These are phyloP conservation scores for Zosterops lateralis DNA, from an alignment of 2,113 vertebrate species.

Conservation along the genomic window DNA sequence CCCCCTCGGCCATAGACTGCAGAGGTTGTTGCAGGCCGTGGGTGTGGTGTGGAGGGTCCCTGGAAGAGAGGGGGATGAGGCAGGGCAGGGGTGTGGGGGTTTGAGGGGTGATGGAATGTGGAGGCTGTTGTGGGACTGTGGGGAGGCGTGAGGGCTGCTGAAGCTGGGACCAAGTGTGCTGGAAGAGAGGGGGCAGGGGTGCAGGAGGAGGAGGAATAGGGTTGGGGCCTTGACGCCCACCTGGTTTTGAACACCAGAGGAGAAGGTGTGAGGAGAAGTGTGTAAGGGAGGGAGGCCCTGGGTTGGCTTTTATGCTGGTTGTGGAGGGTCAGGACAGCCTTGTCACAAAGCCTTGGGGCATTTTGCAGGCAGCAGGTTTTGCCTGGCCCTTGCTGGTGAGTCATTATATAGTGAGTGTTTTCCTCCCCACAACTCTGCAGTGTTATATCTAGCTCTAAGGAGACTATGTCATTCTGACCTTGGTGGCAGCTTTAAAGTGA, in stretches of 20 bases:
- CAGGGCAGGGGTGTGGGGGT: too few relatives aligned
- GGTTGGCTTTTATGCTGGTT: too few relatives aligned
- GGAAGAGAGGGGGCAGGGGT: not conserved
- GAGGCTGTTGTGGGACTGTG: not conserved
- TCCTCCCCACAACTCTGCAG: fast-evolving
- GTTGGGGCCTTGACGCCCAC: fast-evolving
- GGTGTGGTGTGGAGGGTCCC: not conserved
- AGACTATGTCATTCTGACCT: fast-evolving
- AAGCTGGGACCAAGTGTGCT: fast-evolving
- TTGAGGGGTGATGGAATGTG: too few relatives aligned
- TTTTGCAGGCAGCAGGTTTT: not conserved
- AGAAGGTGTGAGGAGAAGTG: not conserved
- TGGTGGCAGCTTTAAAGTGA: not conserved
- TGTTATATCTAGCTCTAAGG: not conserved
- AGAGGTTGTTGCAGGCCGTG: not conserved
- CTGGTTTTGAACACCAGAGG: not conserved
- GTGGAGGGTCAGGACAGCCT: not conserved
- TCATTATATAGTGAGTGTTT: not conserved
- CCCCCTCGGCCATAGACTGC: not conserved
- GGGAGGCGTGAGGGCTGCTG: not conserved
- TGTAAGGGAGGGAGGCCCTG: not conserved
- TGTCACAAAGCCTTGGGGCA: not conserved
- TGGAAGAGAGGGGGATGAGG: not conserved
- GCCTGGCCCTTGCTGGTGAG: too few relatives aligned
- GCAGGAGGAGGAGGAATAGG: not conserved